These are phyloP conservation scores for Drosophila cardini DNA, from an alignment of 1,140 invertebrate genomes.

Conservation along the genomic window DNA sequence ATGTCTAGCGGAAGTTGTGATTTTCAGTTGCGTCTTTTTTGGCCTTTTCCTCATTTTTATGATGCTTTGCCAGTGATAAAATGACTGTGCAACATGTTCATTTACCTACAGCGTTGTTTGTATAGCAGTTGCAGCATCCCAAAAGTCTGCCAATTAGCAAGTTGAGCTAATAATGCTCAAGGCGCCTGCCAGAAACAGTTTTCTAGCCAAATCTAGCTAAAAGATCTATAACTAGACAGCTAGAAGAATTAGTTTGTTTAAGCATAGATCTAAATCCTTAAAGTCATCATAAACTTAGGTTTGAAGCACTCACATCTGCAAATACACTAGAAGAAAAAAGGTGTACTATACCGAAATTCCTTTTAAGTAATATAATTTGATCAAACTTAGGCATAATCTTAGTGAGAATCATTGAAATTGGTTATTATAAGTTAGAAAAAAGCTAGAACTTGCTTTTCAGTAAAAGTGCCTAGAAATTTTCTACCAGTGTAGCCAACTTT, in stretches of 20 bases:
- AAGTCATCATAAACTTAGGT: too few species aligned
- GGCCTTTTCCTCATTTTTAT: slow-evolving; percentile 25
- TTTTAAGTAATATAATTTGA: too few species aligned
- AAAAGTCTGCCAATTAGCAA: slow-evolving; percentile 40
- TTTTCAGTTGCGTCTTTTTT: slow-evolving; percentile 50
- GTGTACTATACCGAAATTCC: too few species aligned
- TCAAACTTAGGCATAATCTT: too few species aligned
- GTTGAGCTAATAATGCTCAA: slow-evolving; percentile 2
- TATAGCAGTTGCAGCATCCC: slow-evolving; percentile 57
- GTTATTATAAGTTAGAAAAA: too few species aligned
- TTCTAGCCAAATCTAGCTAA: not conserved
- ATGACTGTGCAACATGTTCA: slow-evolving; percentile 60
- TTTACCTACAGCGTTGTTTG: slow-evolving; percentile 71
- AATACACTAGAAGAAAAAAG: too few species aligned
- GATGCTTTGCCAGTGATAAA: slow-evolving; percentile 65
- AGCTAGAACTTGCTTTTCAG: too few species aligned
- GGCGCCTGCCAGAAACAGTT: not conserved
- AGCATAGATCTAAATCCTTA: too few species aligned
- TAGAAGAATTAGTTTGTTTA: too few species aligned
- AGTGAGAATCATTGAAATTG: too few species aligned
- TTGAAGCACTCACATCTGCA: too few species aligned
- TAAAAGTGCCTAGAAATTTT: too few species aligned
- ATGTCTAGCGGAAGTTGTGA: slow-evolving; percentile 81
- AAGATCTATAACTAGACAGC: not conserved
- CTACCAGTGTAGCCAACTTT: not conserved